Evolutionary conservation across 2,888 invertebrate genomes (phyloP).

Genomic region (Acanthosepion esculentum): DNA sequence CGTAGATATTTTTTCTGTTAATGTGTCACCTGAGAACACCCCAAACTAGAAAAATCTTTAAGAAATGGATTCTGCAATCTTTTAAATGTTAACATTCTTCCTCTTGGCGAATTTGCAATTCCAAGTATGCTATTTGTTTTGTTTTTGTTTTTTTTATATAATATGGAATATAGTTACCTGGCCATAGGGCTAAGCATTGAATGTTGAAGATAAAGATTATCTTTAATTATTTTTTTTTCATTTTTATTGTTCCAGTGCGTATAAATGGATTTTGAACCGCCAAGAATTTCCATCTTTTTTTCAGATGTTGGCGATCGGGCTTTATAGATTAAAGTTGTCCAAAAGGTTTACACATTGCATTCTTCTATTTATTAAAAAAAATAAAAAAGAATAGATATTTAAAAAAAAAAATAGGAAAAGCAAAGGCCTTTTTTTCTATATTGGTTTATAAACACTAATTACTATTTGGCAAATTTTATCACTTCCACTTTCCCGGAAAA

Average conservation of each 20-base stretch:
- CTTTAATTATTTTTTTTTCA: not conserved
- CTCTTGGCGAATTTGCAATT: not conserved
- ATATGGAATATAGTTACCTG: not conserved
- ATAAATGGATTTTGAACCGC: not conserved
- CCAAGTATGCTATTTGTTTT: not conserved
- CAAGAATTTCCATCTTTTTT: not conserved
- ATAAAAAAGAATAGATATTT: not conserved
- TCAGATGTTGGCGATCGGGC: not conserved
- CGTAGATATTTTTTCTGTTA: not conserved
- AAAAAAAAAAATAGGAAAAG: not conserved
- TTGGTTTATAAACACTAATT: not conserved
- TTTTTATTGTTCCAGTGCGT: not conserved
- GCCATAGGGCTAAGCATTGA: not conserved
- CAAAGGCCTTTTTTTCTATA: not conserved
- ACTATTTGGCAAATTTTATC: conserved; percentile 20
- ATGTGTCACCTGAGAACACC: not conserved
- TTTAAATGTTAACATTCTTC: not conserved
- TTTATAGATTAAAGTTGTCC: not conserved
- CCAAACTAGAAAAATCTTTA: not conserved
- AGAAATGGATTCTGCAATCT: not conserved
- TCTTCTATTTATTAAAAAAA: not conserved
- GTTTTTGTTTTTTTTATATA: not conserved
- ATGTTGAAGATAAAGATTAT: not conserved
- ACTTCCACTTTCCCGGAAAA: not conserved
- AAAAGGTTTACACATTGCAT: not conserved